Percentiles rank a stretch among this genome's conserved stretches.
Conservation (phyloP, 2,888 invertebrate genomes). For the Folsomia candida region DNA sequence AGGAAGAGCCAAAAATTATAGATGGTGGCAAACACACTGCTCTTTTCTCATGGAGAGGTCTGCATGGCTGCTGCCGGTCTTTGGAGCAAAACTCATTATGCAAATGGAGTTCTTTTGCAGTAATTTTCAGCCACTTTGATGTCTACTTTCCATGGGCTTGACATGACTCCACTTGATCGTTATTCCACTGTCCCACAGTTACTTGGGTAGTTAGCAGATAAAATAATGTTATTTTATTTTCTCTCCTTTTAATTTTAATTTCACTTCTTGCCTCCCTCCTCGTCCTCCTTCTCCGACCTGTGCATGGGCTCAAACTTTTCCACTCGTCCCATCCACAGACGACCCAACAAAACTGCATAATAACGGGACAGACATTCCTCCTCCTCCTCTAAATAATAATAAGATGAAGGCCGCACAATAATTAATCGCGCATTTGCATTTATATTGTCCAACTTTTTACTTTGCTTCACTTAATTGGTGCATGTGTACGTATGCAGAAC, state of each 20-base stretch:
- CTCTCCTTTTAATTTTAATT: neutral
- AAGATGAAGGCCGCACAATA: too few species aligned
- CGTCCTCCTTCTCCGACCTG: neutral
- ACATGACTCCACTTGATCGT: neutral
- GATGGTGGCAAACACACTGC: conserved; percentile 22
- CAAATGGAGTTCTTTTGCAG: conserved; percentile 52
- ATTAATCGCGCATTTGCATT: too few species aligned
- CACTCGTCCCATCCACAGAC: too few species aligned
- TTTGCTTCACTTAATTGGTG: too few species aligned
- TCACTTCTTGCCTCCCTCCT: neutral
- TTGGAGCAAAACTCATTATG: conserved; percentile 52
- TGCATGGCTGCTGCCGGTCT: conserved; percentile 26
- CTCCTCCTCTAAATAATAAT: too few species aligned
- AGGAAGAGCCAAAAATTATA: conserved; percentile 51
- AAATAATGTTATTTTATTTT: neutral
- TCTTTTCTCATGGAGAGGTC: conserved; percentile 4
- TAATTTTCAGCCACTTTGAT: conserved; percentile 51
- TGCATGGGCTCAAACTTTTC: too few species aligned
- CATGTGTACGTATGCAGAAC: too few species aligned
- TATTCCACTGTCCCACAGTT: neutral
- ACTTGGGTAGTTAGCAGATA: neutral
- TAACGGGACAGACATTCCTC: too few species aligned
- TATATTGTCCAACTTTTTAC: too few species aligned
- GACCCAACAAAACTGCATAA: too few species aligned
- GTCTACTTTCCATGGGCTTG: neutral